Evolutionary conservation across 1,140 invertebrate species (phyloP).

Genomic region (Idris sp.): DNA sequence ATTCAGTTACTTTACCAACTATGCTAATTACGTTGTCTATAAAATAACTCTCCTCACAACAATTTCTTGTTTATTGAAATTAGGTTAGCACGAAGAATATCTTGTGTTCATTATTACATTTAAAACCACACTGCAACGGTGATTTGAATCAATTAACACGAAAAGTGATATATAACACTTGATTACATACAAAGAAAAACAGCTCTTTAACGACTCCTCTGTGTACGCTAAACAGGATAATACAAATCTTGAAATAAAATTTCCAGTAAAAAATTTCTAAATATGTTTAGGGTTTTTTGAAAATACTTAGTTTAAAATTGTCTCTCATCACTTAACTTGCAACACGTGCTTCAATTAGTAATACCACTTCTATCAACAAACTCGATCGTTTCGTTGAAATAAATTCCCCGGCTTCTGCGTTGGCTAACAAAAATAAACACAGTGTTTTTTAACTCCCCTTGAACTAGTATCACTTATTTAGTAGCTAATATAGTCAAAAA

Average conservation of each 20-base stretch:
- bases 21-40: slow-evolving; percentile 57
- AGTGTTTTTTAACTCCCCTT: slow-evolving; percentile 20
- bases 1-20: slow-evolving; percentile 52
- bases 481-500: slow-evolving; percentile 9
- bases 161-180: slow-evolving; percentile 32
- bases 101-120: slow-evolving; percentile 26
- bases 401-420: slow-evolving; percentile 35
- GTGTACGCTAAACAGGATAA: no score
- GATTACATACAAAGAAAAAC: slow-evolving; percentile 37
- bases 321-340: slow-evolving; percentile 19
- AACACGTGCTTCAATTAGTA: slow-evolving; percentile 51
- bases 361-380: slow-evolving; percentile 47
- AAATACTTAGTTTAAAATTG: slow-evolving; percentile 18
- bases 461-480: neutral
- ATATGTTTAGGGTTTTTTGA: no score
- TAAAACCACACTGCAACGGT: no score
- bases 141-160: slow-evolving; percentile 49
- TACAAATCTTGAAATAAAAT: no score
- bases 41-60: slow-evolving; percentile 48
- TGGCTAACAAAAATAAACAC: slow-evolving; percentile 52
- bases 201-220: no score
- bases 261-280: no score
- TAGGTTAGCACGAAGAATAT: slow-evolving; percentile 43
- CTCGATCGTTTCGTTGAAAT: slow-evolving; percentile 34
- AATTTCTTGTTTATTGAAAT: slow-evolving; percentile 55